These are phyloP conservation scores for Imbricaverruca yamaguchii DNA, from an alignment of 2,888 invertebrate species.

Conservation along the genomic window DNA sequence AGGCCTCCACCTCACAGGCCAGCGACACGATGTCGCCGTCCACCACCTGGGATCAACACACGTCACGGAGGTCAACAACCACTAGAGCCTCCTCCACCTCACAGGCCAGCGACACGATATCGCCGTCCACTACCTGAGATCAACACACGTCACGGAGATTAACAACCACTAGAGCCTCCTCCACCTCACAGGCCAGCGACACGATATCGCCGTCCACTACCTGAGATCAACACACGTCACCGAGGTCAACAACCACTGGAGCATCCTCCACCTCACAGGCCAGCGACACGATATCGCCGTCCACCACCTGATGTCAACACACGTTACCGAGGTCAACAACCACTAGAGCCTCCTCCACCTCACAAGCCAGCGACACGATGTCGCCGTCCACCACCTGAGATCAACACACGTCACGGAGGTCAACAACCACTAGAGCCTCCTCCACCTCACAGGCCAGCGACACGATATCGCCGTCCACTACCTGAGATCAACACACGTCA, in stretches of 20 bases:
- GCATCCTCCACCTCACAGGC: conserved; percentile 8
- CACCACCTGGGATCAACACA: not conserved
- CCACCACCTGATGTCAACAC: not conserved
- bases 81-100: conserved; percentile 17
- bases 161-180: not conserved
- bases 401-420: not conserved
- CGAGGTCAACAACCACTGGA: not conserved
- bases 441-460: conserved; percentile 19
- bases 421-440: not conserved
- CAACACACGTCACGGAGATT: not conserved
- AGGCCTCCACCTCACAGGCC: conserved; percentile 18
- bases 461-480: conserved; percentile 15
- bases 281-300: conserved; percentile 17
- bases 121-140: not conserved
- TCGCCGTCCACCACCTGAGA: conserved; percentile 9
- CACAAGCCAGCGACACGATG: conserved; percentile 12
- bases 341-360: conserved; percentile 14
- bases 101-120: conserved; percentile 14
- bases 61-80: not conserved
- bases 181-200: conserved; percentile 19
- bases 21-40: conserved; percentile 17
- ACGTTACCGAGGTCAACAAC: not conserved
- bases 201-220: conserved; percentile 14
- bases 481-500: not conserved
- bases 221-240: not conserved